phyloP scores from a whole-genome alignment of 2,888 invertebrate genomes.

The Cheilosia soror region DNA sequence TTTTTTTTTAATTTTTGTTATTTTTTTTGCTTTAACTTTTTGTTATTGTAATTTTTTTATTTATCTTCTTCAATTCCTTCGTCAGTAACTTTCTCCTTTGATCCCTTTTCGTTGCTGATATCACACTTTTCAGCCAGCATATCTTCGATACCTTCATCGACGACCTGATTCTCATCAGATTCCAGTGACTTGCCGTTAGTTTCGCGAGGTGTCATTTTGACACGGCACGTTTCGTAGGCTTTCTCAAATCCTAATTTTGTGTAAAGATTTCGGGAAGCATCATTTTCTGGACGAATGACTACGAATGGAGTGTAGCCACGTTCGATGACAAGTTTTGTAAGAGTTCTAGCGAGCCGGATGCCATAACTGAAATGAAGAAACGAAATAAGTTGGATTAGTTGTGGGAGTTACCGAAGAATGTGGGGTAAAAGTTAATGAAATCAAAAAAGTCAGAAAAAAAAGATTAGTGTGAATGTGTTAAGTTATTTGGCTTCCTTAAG shows the following conservation, averaged over 20 bases:
- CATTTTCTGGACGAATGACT: conserved; percentile 94
- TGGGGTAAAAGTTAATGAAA: neutral
- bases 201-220: conserved; percentile 87
- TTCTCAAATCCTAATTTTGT: conserved; percentile 92
- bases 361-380: conserved; percentile 85
- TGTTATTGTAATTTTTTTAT: conserved; percentile 78
- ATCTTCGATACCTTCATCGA: conserved; percentile 83
- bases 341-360: conserved; percentile 88
- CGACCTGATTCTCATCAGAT: conserved; percentile 79
- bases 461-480: no score
- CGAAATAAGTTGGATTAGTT: conserved; percentile 50
- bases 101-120: conserved; percentile 82
- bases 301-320: conserved; percentile 93
- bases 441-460: no score
- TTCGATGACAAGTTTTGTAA: conserved; percentile 88
- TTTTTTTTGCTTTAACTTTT: conserved; percentile 79
- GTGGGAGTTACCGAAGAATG: neutral
- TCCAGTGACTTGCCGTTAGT: conserved; percentile 75
- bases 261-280: conserved; percentile 93
- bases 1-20: conserved; percentile 78
- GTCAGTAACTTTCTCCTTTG: conserved; percentile 80
- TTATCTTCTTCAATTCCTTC: conserved; percentile 83
- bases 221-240: conserved; percentile 91
- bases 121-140: conserved; percentile 84
- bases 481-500: no score